These are phyloP conservation scores for Tinea semifulvella DNA, from an alignment of 2,888 invertebrate species.

Conservation along the genomic window DNA sequence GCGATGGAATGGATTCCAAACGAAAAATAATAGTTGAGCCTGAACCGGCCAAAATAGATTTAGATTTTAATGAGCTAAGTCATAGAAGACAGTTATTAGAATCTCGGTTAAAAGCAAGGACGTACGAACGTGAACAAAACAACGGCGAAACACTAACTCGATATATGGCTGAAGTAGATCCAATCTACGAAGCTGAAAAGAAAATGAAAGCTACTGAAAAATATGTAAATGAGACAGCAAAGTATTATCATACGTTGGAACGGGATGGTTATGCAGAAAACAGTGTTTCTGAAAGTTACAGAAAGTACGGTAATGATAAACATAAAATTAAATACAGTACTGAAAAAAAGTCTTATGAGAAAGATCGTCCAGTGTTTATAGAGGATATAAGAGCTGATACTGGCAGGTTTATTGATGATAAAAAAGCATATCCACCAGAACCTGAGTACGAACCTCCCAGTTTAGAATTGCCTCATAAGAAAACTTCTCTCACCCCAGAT, in stretches of 20 bases:
- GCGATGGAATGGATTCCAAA: constrained; percentile 73
- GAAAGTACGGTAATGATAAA: constrained; percentile 56
- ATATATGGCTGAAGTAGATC: constrained; percentile 57
- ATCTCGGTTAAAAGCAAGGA: constrained; percentile 75
- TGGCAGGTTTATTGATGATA: constrained; percentile 35
- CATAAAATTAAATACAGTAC: constrained; percentile 52
- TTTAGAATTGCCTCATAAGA: constrained; percentile 63
- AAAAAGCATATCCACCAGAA: constrained; percentile 53
- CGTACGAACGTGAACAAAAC: constrained; percentile 44
- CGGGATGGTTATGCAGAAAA: constrained; percentile 65
- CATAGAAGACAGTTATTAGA: constrained; percentile 78
- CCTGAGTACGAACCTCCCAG: constrained; percentile 73
- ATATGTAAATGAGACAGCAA: constrained; percentile 65
- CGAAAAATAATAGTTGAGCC: constrained; percentile 56
- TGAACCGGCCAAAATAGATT: constrained; percentile 38
- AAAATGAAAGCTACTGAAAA: constrained; percentile 61
- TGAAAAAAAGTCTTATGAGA: constrained; percentile 44
- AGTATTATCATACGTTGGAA: constrained; percentile 61
- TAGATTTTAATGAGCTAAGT: constrained; percentile 70
- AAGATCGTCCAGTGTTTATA: constrained; percentile 47
- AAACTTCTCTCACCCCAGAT: constrained; percentile 70
- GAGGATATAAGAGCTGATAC: constrained; percentile 36
- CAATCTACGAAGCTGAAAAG: constrained; percentile 53
- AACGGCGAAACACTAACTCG: constrained; percentile 49
- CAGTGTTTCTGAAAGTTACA: constrained; percentile 57